phyloP scores from a whole-genome alignment of 2,113 vertebrate genomes.

The Poeciliopsis occidentalis region DNA sequence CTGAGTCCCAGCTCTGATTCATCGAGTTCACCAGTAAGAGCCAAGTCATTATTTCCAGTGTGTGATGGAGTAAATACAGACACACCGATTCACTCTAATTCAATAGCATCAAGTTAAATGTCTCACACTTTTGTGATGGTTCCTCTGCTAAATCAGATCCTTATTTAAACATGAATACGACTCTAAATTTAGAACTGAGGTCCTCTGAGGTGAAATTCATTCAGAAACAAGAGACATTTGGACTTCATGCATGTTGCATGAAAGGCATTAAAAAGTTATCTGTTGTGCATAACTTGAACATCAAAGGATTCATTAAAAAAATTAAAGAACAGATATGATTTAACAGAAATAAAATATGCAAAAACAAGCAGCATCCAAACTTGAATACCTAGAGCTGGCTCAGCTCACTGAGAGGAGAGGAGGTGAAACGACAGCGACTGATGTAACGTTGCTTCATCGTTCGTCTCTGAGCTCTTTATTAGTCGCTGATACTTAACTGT shows the following conservation, averaged over 20 bases:
- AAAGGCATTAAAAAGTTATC: background rate
- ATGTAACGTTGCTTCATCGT: background rate
- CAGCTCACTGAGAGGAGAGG: too few relatives aligned
- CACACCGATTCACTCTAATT: background rate
- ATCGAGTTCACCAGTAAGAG: slow-evolving; percentile 19
- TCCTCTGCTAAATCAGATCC: background rate
- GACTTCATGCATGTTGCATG: background rate
- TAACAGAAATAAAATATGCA: background rate
- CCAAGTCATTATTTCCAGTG: slow-evolving; percentile 41
- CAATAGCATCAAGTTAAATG: background rate
- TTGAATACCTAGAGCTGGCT: too few relatives aligned
- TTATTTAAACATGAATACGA: background rate
- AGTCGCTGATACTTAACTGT: background rate
- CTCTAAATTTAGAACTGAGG: background rate
- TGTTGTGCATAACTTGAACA: background rate
- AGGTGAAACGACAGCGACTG: too few relatives aligned
- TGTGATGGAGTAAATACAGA: slow-evolving; percentile 32
- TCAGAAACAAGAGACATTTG: background rate
- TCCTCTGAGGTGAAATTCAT: background rate
- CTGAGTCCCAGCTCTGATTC: slow-evolving; percentile 29
- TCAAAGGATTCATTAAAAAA: background rate
- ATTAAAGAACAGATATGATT: background rate
- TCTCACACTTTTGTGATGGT: slow-evolving; percentile 6
- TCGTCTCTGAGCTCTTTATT: background rate
- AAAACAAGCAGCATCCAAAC: background rate